Evolutionary conservation across 2,888 invertebrate species (phyloP), one percentile per base, ranked within the genome.

Genomic region (Patella ulyssiponensis): DNA sequence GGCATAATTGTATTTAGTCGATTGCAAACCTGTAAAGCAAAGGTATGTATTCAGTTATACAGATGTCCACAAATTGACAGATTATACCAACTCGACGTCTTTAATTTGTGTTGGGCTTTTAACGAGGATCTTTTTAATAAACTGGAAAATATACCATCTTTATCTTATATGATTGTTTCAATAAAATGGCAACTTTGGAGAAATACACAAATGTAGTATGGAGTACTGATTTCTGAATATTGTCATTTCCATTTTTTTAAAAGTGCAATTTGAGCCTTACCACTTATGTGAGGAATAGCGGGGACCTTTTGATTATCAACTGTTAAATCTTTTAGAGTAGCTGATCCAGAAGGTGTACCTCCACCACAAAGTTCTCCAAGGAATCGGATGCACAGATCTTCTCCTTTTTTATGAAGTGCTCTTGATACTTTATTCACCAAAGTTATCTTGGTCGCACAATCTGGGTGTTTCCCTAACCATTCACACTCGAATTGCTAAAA

Each of bases 401-500:
- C 77, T 23, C 85, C 86, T n/a, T 81, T 80, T 2, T 76, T 70
- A 11, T 82, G 84, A n/a, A 80, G 80, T 1, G 84, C 86, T 69
- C 83, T 84, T 23, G 69, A 71, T 4, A 80, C 80, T 72, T 80
- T 81, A 78, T 84, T 82, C 4, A 84, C 73, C 53, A 85, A 69
- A 14, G 77, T 70, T 69, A 77, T 81, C 64, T 82, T 51, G 1
- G 72, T 71, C 52, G 70, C 76, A 12, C 79, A 81, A 3, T 81
- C 83, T 14, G 69, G 69, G 4, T 77, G 72, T 33, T 27, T 17
- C 11, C 80, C 79, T 15, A 82, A n/a, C 82, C 83, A 85, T 12
- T 79, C 77, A 1, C 81, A 84, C 27, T 82, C 83, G 84, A 84
- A 85, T 81, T 85, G 84, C 85, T 85, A 77, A n/a, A 64, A 69